phyloP scores from a whole-genome alignment of 2,113 vertebrate species.

The Elephantulus edwardii region DNA sequence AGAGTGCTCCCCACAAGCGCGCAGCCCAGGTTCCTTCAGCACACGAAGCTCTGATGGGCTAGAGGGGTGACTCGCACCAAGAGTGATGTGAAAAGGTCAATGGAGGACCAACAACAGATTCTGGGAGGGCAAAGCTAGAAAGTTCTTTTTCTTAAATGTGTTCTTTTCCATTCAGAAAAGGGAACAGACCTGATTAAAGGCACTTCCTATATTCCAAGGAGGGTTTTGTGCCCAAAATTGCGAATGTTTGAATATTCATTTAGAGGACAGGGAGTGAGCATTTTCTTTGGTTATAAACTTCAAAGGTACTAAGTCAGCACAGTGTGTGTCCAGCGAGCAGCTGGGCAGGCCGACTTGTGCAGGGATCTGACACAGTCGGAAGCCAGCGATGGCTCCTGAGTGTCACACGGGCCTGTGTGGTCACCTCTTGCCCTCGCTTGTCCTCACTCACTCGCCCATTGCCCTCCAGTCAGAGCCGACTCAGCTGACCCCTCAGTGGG shows the following conservation, averaged over 20 bases:
- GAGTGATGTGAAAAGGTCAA: background rate
- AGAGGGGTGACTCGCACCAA: background rate
- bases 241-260: background rate
- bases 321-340: background rate
- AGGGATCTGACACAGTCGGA: background rate
- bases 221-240: background rate
- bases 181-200: background rate
- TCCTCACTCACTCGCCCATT: no score
- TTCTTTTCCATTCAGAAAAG: background rate
- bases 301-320: background rate
- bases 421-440: no score
- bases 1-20: slow-evolving; percentile 60
- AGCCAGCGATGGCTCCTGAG: no score
- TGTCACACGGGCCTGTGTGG: no score
- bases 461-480: no score
- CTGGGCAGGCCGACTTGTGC: background rate
- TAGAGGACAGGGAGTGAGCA: background rate
- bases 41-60: slow-evolving; percentile 25
- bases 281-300: background rate
- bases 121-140: background rate
- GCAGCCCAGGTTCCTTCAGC: slow-evolving; percentile 56
- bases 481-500: no score
- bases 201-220: background rate
- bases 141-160: background rate
- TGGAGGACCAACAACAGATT: background rate